Percentiles rank a stretch among this genome's conserved stretches.
These are phyloP conservation scores for Platysternon megacephalum DNA, from an alignment of 2,113 vertebrate species.

Conservation along the genomic window DNA sequence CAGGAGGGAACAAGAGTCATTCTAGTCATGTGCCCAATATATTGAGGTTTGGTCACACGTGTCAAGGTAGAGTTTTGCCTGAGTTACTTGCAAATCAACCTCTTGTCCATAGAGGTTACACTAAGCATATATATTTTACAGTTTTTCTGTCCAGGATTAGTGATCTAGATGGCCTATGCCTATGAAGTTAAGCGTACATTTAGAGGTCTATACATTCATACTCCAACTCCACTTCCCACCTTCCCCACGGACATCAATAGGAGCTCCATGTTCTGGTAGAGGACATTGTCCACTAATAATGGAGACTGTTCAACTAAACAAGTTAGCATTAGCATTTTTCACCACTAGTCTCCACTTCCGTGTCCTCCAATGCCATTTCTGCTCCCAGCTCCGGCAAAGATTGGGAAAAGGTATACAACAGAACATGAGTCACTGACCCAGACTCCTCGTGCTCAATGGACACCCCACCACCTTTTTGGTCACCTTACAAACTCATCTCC, in stretches of 20 bases:
- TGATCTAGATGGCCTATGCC: background rate
- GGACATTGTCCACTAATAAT: background rate
- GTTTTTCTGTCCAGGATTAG: background rate
- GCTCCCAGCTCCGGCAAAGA: background rate
- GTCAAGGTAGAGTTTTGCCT: background rate
- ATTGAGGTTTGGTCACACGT: background rate
- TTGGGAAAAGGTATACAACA: background rate
- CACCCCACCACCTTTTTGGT: background rate
- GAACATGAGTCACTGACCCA: background rate
- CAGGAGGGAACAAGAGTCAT: too few relatives aligned
- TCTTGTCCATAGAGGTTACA: background rate
- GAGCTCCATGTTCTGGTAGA: background rate
- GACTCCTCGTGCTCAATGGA: background rate
- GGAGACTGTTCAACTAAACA: background rate
- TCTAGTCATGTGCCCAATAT: too few relatives aligned
- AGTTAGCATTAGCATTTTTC: background rate
- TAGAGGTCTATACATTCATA: background rate
- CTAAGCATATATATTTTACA: background rate
- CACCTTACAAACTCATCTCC: background rate
- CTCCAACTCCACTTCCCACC: background rate
- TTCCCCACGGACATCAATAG: background rate
- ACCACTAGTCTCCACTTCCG: background rate
- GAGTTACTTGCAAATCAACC: background rate
- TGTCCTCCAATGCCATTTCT: background rate
- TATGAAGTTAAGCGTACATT: background rate